Evolutionary conservation across 2,113 vertebrate species (phyloP), one percentile per base, ranked within the genome.

Genomic region (Campylomormyrus numenius): DNA sequence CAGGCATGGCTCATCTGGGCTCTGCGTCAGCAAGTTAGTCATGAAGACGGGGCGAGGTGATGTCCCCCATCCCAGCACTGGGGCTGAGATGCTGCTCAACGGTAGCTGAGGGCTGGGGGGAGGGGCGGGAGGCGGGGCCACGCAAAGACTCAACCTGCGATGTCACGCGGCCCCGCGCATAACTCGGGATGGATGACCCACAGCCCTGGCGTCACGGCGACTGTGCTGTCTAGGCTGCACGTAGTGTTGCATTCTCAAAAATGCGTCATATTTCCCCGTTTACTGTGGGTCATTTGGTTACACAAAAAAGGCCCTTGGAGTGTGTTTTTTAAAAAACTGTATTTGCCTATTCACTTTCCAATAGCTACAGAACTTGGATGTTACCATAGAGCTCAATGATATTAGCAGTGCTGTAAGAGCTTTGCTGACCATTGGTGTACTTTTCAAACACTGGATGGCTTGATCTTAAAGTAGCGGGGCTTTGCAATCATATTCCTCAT

Each of bases 21-120:
- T 94, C 92, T 95, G 94, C 87, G 94, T 96, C 87, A 95, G 96
- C 91, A 97, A 95, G 94, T 95, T 97, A 91, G 94, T 96, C 91
- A 95, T 97, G 95, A 97, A 97, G 94, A 96, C 96, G 1, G 95
- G 96, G 94, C 96, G 97, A 93, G 96, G 96, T 90, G 96, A 97
- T 91, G 91, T 95, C 91, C 94, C 97, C 91, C 95, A 95, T 92
- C 95, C 95, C 94, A 90, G 85, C 2, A 49, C 93, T 0, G 93
- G 92, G 21, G 90, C 93, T 19, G 97, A 97, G 95, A 97, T 98
- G 97, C 95, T 98, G 94, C 94, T 96, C 39, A 96, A 96, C 15
- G 97, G 97, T 94, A 98, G 96, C 95, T 98, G 96, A 98, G 94
- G 95, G 90, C 5, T 53, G 15, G 83, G 80, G 80, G 45, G 93